Evolutionary conservation across 2,888 invertebrate species (phyloP), one percentile per base, ranked within the genome.

Genomic region (Stenichneumon culpator): DNA sequence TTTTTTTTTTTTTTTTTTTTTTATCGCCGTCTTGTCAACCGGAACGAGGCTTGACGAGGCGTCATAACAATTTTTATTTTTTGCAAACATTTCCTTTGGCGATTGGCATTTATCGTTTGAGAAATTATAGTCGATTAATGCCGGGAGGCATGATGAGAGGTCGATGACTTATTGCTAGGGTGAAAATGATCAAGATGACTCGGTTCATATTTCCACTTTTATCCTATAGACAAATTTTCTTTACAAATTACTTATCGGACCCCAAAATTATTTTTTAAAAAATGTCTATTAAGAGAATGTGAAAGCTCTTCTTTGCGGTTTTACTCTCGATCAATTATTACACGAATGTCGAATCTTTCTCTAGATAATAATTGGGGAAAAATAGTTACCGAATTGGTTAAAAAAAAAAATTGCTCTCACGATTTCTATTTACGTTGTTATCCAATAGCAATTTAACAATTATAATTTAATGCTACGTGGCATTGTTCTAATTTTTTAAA

Each of bases 21-120:
- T 69, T 47, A 63, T 16, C 67, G 57, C 50, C 57, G 60, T 68
- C 63, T 54, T 67, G 82, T 83, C 82, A 82, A 83, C 83, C 81
- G 84, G 79, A 88, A 83, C 82, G 79, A 73, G 65, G 28, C 73
- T 77, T 77, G 80, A 73, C 63, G 47, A 72, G 77, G 60, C 50
- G 7, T 47, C 47, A 67, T 79, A 60, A 73, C 72, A 19, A 50
- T 50, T 73, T 32, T 47, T n/a, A 32, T 68, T 54, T 39, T 28
- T 68, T 80, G 7, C 16, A 36, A 36, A 14, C 16, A 67, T 19
- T 36, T 39, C 22, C 9, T 22, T 65, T 9, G 3, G 39, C 22
- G 19, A n/a, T 39, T 9, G 19, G 19, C 11, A 67, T n/a, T 39
- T 63, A 36, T 36, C 19, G 36, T 11, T 67, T 39, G 11, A n/a